Conservation (phyloP, 2,888 invertebrate species). For the Brachylomia viminalis region DNA sequence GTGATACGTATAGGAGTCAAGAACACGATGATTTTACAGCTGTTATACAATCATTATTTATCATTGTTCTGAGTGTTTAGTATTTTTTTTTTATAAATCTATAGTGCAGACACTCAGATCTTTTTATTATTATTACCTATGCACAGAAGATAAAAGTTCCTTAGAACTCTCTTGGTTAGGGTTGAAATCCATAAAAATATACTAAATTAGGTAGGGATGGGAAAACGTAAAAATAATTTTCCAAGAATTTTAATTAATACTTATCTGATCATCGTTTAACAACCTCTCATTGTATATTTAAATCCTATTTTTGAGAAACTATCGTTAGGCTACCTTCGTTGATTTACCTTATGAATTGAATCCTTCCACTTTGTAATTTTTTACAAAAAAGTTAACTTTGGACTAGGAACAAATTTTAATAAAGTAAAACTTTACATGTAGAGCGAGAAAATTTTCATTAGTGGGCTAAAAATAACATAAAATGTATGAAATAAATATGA, state of each 20-base stretch:
- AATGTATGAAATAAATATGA: background rate
- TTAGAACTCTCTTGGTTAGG: background rate
- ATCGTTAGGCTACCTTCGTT: background rate
- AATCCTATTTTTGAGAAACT: background rate
- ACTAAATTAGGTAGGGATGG: background rate
- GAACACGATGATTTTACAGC: slow-evolving; percentile 43
- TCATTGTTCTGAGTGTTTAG: slow-evolving; percentile 26
- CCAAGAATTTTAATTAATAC: background rate
- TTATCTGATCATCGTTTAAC: background rate
- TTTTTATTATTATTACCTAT: background rate
- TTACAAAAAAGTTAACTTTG: background rate
- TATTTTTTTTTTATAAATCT: no score
- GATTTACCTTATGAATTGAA: background rate
- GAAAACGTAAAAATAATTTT: background rate
- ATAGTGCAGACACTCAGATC: no score
- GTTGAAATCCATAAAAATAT: background rate
- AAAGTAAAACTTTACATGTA: background rate
- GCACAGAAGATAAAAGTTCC: background rate
- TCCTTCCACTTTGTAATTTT: background rate
- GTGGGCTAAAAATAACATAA: background rate
- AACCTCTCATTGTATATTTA: background rate
- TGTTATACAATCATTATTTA: slow-evolving; percentile 54
- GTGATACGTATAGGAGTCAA: slow-evolving; percentile 32
- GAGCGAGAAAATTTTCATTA: background rate
- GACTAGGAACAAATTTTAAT: background rate